Evolutionary conservation across 2,888 invertebrate genomes (phyloP).

Genomic region (Drosophila macrothrix): DNA sequence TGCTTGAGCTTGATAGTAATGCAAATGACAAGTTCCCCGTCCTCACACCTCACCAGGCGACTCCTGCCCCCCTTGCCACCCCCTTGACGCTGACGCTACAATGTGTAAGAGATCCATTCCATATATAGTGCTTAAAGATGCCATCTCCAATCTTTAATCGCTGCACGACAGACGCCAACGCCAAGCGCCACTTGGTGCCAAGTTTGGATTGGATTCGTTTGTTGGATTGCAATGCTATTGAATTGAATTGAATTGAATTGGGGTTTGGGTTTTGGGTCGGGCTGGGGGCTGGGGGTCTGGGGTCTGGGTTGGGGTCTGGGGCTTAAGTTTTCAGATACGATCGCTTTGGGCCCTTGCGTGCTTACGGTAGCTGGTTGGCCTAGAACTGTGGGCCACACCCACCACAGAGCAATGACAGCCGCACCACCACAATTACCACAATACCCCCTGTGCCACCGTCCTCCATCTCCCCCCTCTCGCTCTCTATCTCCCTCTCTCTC

Average conservation of each 20-base stretch:
- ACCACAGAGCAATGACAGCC: slow-evolving; percentile 22
- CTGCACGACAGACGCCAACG: slow-evolving; percentile 64
- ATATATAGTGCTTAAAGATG: slow-evolving; percentile 52
- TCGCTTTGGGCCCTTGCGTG: slow-evolving; percentile 51
- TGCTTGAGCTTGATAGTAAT: slow-evolving; percentile 37
- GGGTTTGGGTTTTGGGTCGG: neutral
- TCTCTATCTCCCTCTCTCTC: neutral
- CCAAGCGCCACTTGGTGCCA: slow-evolving; percentile 57
- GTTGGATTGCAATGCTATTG: slow-evolving; percentile 26
- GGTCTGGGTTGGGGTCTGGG: neutral
- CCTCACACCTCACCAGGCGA: neutral
- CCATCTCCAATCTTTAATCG: slow-evolving; percentile 55
- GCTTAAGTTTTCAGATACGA: slow-evolving; percentile 27
- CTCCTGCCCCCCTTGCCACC: neutral
- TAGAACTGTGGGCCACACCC: slow-evolving; percentile 54
- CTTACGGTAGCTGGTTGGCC: slow-evolving; percentile 55
- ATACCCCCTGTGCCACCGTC: neutral
- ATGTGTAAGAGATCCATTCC: slow-evolving; percentile 25
- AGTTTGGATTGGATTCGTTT: slow-evolving; percentile 41
- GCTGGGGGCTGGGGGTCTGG: neutral
- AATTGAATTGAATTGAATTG: slow-evolving; percentile 8
- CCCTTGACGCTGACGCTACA: no score
- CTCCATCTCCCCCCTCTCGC: neutral
- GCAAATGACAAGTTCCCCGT: slow-evolving; percentile 51
- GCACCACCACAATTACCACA: neutral